These are phyloP conservation scores for Boloria selene DNA, from an alignment of 2,888 invertebrate species.

Conservation along the genomic window DNA sequence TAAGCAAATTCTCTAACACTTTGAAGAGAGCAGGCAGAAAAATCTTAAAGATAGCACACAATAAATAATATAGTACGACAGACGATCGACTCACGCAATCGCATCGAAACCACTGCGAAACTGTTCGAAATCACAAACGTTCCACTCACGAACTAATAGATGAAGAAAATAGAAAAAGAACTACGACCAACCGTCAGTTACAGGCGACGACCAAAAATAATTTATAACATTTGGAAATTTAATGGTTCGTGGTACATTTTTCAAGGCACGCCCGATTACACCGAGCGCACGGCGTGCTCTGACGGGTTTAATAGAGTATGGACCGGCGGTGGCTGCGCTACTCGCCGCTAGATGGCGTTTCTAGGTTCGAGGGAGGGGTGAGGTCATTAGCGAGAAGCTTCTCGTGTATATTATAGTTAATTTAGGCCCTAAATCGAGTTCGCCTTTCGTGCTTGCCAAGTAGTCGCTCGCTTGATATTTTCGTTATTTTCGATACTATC, in stretches of 20 bases:
- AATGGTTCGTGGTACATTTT: slow-evolving; percentile 48
- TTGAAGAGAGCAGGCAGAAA: too few species aligned
- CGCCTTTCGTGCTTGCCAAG: too few species aligned
- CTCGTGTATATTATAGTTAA: neutral
- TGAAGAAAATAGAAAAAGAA: slow-evolving; percentile 28
- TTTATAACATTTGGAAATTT: slow-evolving; percentile 56
- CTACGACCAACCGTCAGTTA: slow-evolving; percentile 47
- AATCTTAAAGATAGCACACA: too few species aligned
- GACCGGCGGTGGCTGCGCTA: slow-evolving; percentile 28
- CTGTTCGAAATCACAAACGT: neutral
- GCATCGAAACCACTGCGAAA: slow-evolving; percentile 2
- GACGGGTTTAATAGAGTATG: slow-evolving; percentile 34
- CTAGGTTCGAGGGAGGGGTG: neutral
- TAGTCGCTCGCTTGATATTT: too few species aligned
- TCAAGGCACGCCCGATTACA: slow-evolving; percentile 52
- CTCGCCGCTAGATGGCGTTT: slow-evolving; percentile 35
- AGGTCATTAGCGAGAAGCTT: neutral
- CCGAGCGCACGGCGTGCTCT: slow-evolving; percentile 32
- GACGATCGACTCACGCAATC: too few species aligned
- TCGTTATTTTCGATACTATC: too few species aligned
- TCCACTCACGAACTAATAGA: neutral
- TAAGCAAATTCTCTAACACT: too few species aligned
- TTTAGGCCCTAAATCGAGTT: neutral
- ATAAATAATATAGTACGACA: too few species aligned
- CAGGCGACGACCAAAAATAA: slow-evolving; percentile 48